Evolutionary conservation across 2,888 invertebrate species (phyloP).

Genomic region (Nomada flava): DNA sequence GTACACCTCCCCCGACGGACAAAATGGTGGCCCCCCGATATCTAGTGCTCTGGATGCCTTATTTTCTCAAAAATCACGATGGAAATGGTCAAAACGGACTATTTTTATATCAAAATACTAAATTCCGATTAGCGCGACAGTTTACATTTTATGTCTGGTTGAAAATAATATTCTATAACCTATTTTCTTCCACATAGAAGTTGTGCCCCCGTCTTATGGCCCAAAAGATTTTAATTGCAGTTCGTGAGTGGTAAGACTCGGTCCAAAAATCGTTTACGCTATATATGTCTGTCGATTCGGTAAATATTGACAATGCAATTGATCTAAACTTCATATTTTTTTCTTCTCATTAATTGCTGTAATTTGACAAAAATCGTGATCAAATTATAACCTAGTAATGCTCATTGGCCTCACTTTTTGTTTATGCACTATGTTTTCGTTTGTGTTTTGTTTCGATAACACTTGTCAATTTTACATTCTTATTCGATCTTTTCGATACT

Average conservation of each 20-base stretch:
- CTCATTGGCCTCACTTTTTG: slow-evolving; percentile 74
- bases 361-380: slow-evolving; percentile 65
- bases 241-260: slow-evolving; percentile 72
- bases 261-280: slow-evolving; percentile 51
- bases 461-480: slow-evolving; percentile 45
- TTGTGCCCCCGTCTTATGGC: slow-evolving; percentile 74
- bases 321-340: slow-evolving; percentile 28
- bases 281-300: slow-evolving; percentile 17
- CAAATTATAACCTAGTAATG: slow-evolving; percentile 78
- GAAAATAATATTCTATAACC: slow-evolving; percentile 76
- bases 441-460: slow-evolving; percentile 66
- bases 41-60: slow-evolving; percentile 79
- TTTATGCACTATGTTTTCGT: slow-evolving; percentile 76
- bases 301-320: slow-evolving; percentile 32
- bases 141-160: slow-evolving; percentile 44
- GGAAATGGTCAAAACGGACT: slow-evolving; percentile 54
- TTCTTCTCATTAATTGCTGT: slow-evolving; percentile 23
- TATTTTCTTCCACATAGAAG: slow-evolving; percentile 74
- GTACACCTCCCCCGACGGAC: slow-evolving; percentile 84
- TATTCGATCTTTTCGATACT: slow-evolving; percentile 1
- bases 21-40: slow-evolving; percentile 85
- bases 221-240: slow-evolving; percentile 78
- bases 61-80: slow-evolving; percentile 74
- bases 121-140: slow-evolving; percentile 52
- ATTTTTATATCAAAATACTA: slow-evolving; percentile 48